Conservation (phyloP, 1,140 invertebrate species). For the Bombus consobrinus region DNA sequence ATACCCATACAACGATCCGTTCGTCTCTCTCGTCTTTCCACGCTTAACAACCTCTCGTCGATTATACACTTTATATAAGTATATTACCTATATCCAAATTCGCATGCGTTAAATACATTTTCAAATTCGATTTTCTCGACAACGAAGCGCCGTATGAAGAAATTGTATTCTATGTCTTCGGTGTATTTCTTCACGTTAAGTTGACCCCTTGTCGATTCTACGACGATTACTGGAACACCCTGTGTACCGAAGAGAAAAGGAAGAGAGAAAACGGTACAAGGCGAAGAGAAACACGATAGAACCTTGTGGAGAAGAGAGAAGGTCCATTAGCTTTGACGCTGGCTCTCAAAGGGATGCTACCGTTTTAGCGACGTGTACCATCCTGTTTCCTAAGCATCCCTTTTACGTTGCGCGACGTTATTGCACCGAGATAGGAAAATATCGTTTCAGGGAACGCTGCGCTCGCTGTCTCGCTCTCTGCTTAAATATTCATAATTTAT, state of each 20-base stretch:
- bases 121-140: too few relatives aligned
- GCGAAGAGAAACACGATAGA: constrained; percentile 56
- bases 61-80: too few relatives aligned
- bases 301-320: constrained; percentile 62
- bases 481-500: constrained; percentile 72
- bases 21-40: too few relatives aligned
- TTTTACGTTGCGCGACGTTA: constrained; percentile 71
- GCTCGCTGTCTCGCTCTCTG: constrained; percentile 6
- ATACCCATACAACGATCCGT: too few relatives aligned
- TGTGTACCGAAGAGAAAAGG: neutral
- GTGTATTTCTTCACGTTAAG: neutral
- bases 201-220: neutral
- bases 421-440: constrained; percentile 70
- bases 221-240: neutral
- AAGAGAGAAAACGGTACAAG: constrained; percentile 17
- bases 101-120: too few relatives aligned
- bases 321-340: constrained; percentile 79
- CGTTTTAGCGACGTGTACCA: constrained; percentile 77
- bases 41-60: too few relatives aligned
- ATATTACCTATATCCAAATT: too few relatives aligned
- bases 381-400: constrained; percentile 77
- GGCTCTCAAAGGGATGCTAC: constrained; percentile 74
- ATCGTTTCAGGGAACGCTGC: constrained; percentile 38
- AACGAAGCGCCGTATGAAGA: too few relatives aligned
- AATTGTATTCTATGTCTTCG: too few relatives aligned